Evolutionary conservation across 2,888 invertebrate genomes (phyloP).

Genomic region (Acanthococcus lagerstroemiae): DNA sequence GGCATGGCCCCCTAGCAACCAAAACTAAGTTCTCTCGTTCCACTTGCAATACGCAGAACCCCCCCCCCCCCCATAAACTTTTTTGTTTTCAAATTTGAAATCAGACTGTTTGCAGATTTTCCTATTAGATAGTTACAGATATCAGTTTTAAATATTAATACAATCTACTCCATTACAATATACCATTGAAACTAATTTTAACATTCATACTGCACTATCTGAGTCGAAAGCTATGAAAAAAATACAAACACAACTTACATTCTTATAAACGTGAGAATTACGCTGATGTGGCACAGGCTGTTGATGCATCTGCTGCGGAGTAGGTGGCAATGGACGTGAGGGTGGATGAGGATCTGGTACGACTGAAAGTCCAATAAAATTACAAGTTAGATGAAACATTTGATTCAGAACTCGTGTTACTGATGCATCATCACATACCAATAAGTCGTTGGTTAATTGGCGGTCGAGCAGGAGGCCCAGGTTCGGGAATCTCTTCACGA

Average conservation of each 20-base stretch:
- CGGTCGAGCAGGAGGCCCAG: slow-evolving; percentile 77
- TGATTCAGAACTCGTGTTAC: neutral
- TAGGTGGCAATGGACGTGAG: slow-evolving; percentile 73
- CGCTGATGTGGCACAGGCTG: slow-evolving; percentile 52
- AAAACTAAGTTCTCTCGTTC: no score
- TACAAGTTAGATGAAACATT: no score
- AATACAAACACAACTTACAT: slow-evolving; percentile 58
- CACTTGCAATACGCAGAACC: no score
- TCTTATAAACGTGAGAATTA: slow-evolving; percentile 77
- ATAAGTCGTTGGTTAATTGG: slow-evolving; percentile 84
- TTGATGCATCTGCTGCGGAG: slow-evolving; percentile 49
- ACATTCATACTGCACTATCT: neutral
- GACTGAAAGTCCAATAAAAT: no score
- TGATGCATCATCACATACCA: slow-evolving; percentile 41
- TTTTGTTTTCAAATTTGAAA: no score
- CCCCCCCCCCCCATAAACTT: no score
- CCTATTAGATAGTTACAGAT: no score
- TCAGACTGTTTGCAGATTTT: no score
- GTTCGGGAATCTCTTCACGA: slow-evolving; percentile 54
- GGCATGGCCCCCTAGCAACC: no score
- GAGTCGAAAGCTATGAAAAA: no score
- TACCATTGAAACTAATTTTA: no score
- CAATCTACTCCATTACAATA: neutral
- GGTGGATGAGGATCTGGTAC: slow-evolving; percentile 79
- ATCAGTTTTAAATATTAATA: slow-evolving; percentile 37